Base-by-base conservation (phyloP, 2,113 vertebrate genomes). In the Pitta sordida region DNA sequence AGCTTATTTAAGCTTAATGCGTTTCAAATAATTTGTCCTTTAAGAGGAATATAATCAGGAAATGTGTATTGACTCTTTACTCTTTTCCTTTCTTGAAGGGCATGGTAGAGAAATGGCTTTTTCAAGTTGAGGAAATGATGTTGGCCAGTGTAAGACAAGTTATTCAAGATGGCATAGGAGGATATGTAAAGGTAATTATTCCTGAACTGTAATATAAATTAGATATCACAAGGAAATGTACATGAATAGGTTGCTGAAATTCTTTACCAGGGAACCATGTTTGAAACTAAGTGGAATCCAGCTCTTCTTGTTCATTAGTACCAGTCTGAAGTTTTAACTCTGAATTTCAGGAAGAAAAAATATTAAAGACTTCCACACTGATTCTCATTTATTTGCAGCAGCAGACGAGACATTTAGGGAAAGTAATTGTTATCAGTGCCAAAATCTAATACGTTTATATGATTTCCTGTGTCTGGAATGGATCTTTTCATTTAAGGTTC, bases 81-180 rank as follows among this genome's bases (percentile, higher is more conserved):
- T 94, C 20, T 46, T 91, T 90, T 88, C 94, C 56, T 83, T 44
- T 19, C 82, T 87, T 80, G 15, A 84, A 99, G 98, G 99, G 99
- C 44, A 99, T 99, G 98, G 99, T 99, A 58, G 99, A 99, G 92
- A 99, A 99, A 92, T 99, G 99, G 99, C 98, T 99, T 55, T 95
- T 97, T 88, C 98, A 99, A 91, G 98, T 99, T 79, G 99, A 99
- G 93, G 95, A 97, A 53, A 94, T 98, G 43, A 99, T 99, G 99
- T 91, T 99, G 24, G 86, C 91, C 77, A 99, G 99, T 63, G 94
- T 99, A 75, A 97, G 88, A 93, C 95, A 98, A 36, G 98, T 99
- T 69, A 97, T 99, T 86, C 85, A 97, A 78, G 93, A 97, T 36
- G 98, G 98, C 83, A 96, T 99, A 59, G 95, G 88, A 92, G 98